A percentile compares a stretch with the other conserved stretches of the same genome.
phyloP scores from a whole-genome alignment of 2,888 invertebrate genomes.

The Gandaritis pyraliata region DNA sequence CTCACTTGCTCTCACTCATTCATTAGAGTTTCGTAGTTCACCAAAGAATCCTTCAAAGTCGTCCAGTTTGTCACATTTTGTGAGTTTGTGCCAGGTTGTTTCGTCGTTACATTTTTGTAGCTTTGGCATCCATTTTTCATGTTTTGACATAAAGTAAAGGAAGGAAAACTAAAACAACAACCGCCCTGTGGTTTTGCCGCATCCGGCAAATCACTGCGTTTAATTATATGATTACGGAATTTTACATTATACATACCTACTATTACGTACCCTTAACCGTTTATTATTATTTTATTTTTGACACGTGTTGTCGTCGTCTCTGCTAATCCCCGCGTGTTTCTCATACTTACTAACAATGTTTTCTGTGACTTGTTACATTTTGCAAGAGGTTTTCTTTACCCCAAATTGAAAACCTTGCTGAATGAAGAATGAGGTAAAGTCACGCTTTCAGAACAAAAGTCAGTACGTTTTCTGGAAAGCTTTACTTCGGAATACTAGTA shows the following conservation, averaged over 20 bases:
- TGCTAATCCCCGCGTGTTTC: not conserved
- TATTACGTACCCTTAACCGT: not conserved
- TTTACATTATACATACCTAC: not conserved
- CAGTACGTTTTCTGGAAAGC: not conserved
- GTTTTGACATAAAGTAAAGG: not conserved
- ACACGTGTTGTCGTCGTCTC: not conserved
- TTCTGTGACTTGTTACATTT: too few relatives aligned
- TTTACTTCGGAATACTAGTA: constrained; percentile 6
- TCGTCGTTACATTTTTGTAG: not conserved
- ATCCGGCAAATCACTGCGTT: not conserved
- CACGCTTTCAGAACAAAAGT: not conserved
- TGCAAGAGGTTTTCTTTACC: not conserved
- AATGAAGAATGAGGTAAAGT: not conserved
- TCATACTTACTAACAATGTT: constrained; percentile 6
- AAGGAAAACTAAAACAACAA: not conserved
- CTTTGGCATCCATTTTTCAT: not conserved
- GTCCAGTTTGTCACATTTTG: not conserved
- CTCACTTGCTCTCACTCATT: constrained; percentile 16
- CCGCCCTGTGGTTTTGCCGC: not conserved
- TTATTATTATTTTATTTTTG: not conserved
- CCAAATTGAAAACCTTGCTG: not conserved
- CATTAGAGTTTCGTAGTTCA: constrained; percentile 8
- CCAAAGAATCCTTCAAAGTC: not conserved
- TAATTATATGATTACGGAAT: not conserved
- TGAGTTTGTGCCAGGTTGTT: not conserved